Evolutionary conservation across 2,888 invertebrate genomes (phyloP).

Genomic region (Bugulina stolonifera): DNA sequence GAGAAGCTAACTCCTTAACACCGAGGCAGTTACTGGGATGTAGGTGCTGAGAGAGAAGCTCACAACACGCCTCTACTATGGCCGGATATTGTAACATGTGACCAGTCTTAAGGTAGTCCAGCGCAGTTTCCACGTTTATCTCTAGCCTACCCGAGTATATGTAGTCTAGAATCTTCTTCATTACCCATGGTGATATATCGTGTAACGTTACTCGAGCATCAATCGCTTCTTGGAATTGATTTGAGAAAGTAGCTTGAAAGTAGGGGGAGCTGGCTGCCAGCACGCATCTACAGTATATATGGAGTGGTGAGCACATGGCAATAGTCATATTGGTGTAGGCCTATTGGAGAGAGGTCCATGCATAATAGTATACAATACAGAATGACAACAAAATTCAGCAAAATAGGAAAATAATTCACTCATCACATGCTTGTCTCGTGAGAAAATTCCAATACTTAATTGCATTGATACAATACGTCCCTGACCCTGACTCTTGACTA

Average conservation of each 20-base stretch:
- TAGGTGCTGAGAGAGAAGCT: slow-evolving; percentile 46
- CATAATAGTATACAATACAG: too few relatives aligned
- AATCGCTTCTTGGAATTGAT: slow-evolving; percentile 45
- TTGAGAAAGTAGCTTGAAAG: slow-evolving; percentile 52
- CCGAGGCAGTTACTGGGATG: slow-evolving; percentile 51
- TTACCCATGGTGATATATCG: slow-evolving; percentile 48
- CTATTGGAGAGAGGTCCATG: too few relatives aligned
- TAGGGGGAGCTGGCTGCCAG: slow-evolving; percentile 52
- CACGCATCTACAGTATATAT: slow-evolving; percentile 34
- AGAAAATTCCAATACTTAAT: too few relatives aligned
- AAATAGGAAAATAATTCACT: too few relatives aligned
- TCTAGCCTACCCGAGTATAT: slow-evolving; percentile 52
- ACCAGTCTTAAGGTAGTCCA: slow-evolving; percentile 50
- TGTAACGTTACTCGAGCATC: slow-evolving; percentile 44
- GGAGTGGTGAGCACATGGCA: neutral
- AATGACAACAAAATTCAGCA: too few relatives aligned
- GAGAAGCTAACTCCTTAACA: slow-evolving; percentile 49
- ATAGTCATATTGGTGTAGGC: neutral
- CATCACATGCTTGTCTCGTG: too few relatives aligned
- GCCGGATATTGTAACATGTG: slow-evolving; percentile 49
- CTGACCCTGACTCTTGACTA: too few relatives aligned
- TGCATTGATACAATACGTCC: too few relatives aligned
- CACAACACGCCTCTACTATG: slow-evolving; percentile 45
- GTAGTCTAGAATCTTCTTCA: slow-evolving; percentile 50
- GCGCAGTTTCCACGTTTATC: slow-evolving; percentile 50